phyloP scores from a whole-genome alignment of 2,113 vertebrate species.

The Pelecanoides urinatrix region DNA sequence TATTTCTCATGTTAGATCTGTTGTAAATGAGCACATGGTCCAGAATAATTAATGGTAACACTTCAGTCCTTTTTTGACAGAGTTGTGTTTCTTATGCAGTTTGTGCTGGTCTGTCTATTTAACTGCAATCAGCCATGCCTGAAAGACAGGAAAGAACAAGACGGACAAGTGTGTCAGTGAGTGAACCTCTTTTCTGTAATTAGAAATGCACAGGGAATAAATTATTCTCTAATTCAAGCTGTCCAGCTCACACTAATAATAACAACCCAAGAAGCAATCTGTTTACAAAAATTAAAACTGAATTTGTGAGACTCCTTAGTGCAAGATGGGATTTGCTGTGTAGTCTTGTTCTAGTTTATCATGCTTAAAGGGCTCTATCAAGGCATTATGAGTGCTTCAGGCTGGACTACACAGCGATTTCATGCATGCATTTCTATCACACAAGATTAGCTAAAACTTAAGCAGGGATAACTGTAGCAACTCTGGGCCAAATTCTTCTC shows the following conservation, averaged over 20 bases:
- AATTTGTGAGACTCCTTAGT: slow-evolving; percentile 64
- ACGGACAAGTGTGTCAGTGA: slow-evolving; percentile 78
- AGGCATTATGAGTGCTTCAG: background rate
- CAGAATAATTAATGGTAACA: slow-evolving; percentile 77
- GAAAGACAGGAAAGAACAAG: slow-evolving; percentile 74
- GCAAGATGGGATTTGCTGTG: slow-evolving; percentile 40
- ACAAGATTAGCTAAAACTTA: background rate
- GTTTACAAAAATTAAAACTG: slow-evolving; percentile 65
- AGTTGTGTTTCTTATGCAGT: slow-evolving; percentile 65
- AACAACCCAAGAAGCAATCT: slow-evolving; percentile 76
- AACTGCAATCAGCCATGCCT: slow-evolving; percentile 68
- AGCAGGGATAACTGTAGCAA: background rate
- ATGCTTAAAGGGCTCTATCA: background rate
- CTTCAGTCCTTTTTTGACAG: slow-evolving; percentile 76
- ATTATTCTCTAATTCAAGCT: slow-evolving; percentile 83
- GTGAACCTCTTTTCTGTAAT: slow-evolving; percentile 75
- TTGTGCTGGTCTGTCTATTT: slow-evolving; percentile 67
- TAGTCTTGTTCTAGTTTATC: slow-evolving; percentile 24
- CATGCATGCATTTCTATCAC: background rate
- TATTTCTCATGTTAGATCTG: slow-evolving; percentile 72
- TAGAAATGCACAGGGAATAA: slow-evolving; percentile 84
- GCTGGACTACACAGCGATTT: background rate
- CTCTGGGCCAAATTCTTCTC: background rate
- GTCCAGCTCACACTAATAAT: slow-evolving; percentile 82
- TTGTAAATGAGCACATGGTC: slow-evolving; percentile 75